Evolutionary conservation across 1,140 invertebrate species (phyloP).

Genomic region (Cyrtorhinus lividipennis): DNA sequence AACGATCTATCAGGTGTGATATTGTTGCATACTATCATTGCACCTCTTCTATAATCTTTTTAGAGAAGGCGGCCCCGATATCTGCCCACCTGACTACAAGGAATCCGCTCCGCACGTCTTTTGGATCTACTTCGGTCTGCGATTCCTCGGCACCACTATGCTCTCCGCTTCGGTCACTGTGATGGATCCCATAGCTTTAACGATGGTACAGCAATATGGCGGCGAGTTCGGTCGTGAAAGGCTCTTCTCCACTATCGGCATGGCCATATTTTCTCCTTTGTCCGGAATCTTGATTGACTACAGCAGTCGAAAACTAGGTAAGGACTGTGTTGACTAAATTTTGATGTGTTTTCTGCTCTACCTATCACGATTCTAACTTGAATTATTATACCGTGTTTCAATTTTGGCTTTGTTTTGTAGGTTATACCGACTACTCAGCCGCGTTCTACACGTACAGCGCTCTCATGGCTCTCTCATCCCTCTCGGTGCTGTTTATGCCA

Average conservation of each 20-base stretch:
- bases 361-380: too few relatives aligned
- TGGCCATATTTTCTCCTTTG: constrained; percentile 65
- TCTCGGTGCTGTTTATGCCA: constrained; percentile 54
- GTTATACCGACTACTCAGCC: constrained; percentile 60
- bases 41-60: too few relatives aligned
- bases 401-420: constrained; percentile 33
- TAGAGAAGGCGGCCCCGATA: constrained; percentile 46
- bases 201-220: constrained; percentile 61
- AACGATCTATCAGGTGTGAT: too few relatives aligned
- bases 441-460: constrained; percentile 61
- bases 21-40: too few relatives aligned
- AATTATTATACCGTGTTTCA: too few relatives aligned
- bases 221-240: constrained; percentile 66
- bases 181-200: constrained; percentile 66
- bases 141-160: constrained; percentile 60
- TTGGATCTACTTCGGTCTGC: constrained; percentile 58
- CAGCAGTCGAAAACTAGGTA: constrained; percentile 36
- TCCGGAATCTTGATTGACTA: constrained; percentile 61
- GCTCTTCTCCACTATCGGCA: constrained; percentile 60
- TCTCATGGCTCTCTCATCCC: constrained; percentile 47
- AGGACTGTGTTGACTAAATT: constrained; percentile 14
- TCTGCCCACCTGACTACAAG: constrained; percentile 56
- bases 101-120: constrained; percentile 56
- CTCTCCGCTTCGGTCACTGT: constrained; percentile 59
- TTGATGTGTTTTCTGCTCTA: too few relatives aligned